phyloP scores from a whole-genome alignment of 1,140 invertebrate species.

The Cydia splendana region DNA sequence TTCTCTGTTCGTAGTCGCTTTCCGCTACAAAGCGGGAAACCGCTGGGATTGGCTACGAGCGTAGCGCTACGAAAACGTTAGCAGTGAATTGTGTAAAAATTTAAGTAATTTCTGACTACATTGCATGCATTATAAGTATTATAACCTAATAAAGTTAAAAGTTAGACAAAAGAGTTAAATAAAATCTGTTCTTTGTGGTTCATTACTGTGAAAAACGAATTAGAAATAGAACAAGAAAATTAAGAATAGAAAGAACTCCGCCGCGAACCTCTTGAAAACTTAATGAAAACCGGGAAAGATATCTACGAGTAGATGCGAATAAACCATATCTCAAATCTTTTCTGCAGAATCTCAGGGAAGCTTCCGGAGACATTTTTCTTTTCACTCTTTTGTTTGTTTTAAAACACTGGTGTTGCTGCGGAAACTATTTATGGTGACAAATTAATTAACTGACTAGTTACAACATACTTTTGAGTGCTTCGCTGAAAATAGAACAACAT shows the following conservation, averaged over 20 bases:
- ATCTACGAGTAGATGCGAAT: conserved; percentile 22
- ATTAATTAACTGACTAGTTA: conserved; percentile 29
- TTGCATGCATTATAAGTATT: no score
- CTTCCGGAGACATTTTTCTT: background rate
- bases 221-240: conserved; percentile 14
- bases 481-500: background rate
- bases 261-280: conserved; percentile 34
- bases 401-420: conserved; percentile 21
- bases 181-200: no score
- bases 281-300: conserved; percentile 38
- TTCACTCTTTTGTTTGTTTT: conserved; percentile 15
- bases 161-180: no score
- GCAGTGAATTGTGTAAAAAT: no score
- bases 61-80: no score
- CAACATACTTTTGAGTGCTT: conserved; percentile 14
- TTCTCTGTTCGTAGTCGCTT: no score
- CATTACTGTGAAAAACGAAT: background rate
- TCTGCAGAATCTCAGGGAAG: conserved; percentile 6
- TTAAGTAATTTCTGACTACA: no score
- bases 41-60: no score
- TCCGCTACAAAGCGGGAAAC: no score
- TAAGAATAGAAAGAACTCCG: conserved; percentile 19
- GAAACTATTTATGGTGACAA: conserved; percentile 24
- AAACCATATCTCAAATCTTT: conserved; percentile 34
- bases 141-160: no score